Evolutionary conservation across 2,888 invertebrate species (phyloP), one percentile per base, ranked within the genome.

Genomic region (Monochamus alternatus): DNA sequence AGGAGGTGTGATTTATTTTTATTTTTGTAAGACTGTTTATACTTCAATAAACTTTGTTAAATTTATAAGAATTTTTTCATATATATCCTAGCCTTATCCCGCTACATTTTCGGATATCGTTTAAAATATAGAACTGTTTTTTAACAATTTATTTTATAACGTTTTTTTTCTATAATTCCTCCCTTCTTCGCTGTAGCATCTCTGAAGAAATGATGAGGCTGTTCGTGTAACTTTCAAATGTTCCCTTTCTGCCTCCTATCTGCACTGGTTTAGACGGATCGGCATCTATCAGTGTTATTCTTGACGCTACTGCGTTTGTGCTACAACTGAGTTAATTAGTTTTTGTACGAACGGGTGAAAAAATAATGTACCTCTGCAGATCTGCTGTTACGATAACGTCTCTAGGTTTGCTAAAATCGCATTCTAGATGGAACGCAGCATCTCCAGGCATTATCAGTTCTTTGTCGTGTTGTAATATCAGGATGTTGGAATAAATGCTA

Each of bases 381-480:
- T 90, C 89, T 3, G 91, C 90, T 73, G 90, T 90, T 63, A 92
- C 91, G 22, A 90, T 89, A 44, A 91, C 81, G 81, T 90, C 90
- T 78, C 91, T 88, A 0, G 92, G 91, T 77, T 90, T 89, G 52
- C 91, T 89, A 83, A 92, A 93, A 86, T 93, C 93, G 80, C 93
- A 93, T 86, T 92, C 92, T 78, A 93, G 85, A 12, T 91, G 91
- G 84, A 93, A 93, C 52, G 93, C 93, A 4, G 93, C 92, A 84
- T 93, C 93, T 2, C 93, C 93, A 0, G 93, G 92, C 80, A 92
- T 92, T 76, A 93, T 91, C 14, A 93, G 85, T 81, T 92, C 92
- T 65, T 93, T 92, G 86, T 93, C 93, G 81, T 93, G 92, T 85
- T 93, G 93, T 66, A 93, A 89, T 3, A 93, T 91, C 32, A 93